Base-by-base conservation (phyloP, 2,888 invertebrate genomes). In the Acholoe squamosa region DNA sequence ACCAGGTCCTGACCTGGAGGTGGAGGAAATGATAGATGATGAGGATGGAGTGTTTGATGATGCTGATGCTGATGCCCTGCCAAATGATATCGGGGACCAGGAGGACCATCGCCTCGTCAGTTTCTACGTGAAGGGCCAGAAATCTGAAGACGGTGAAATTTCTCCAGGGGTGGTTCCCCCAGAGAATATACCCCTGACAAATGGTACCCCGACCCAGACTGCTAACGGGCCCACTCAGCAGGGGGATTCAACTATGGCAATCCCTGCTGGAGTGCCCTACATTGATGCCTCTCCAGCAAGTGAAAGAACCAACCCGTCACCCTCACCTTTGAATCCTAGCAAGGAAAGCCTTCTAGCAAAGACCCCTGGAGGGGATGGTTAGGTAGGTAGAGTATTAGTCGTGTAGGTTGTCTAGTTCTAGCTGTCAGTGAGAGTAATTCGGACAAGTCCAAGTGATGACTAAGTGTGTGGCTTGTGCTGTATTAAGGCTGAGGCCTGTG, bases 1-100 rank as follows among this genome's bases (percentile, higher is more conserved):
- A 7, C 92, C 92, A 0, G 92, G 92, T 0, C 91, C 52, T 33
- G 89, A 91, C n/a, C 34, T 92, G 16, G 92, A 92, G 84, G 92
- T 92, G n/a, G 92, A 92, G 67, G 91, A 92, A 89, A 33, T 90
- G 88, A 61, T 88, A 28, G 90, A 91, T 28, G 90, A 91, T 5
- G 91, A 89, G 19, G 89, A 91, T 67, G 91, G 89, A 0, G 90
- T 90, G n/a, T 88, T 91, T 22, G 91, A 89, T 7, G 91, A 91
- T 54, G 61, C 61, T 19, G 61, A 61, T 14, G 54, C 54, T 19
- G 89, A 51, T 52, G 71, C 91, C 12, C 56, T 90, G 10, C 84
- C 91, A 31, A 91, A 91, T 52, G 91, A 91, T 12, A 90, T 90
- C 0, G 91, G 91, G 22, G 91, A 91, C 10, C 84, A 89, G 5